phyloP scores from a whole-genome alignment of 2,888 invertebrate species.

The Rutpela maculata region DNA sequence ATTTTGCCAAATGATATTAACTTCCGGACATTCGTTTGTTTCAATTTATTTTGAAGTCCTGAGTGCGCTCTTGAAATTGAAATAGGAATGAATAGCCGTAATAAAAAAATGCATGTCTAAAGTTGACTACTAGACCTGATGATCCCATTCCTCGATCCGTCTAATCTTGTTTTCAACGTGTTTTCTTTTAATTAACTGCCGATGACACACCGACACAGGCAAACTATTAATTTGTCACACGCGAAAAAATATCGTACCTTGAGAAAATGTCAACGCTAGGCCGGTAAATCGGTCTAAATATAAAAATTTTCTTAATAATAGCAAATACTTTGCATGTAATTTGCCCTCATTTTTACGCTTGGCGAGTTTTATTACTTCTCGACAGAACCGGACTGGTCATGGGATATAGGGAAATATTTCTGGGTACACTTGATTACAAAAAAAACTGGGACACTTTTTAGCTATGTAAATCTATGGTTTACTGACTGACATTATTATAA shows the following conservation, averaged over 20 bases:
- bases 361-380: not conserved
- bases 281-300: not conserved
- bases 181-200: no score
- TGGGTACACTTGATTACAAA: no score
- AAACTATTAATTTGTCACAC: not conserved
- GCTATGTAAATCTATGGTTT: no score
- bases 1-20: no score
- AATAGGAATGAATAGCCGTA: not conserved
- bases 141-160: no score
- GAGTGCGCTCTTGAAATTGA: not conserved
- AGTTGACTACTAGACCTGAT: no score
- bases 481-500: no score
- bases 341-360: not conserved
- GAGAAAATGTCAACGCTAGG: constrained; percentile 3
- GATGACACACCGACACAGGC: not conserved
- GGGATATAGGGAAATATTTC: not conserved
- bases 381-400: not conserved
- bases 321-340: not conserved
- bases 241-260: constrained; percentile 6
- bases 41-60: no score
- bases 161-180: no score
- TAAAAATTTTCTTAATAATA: not conserved
- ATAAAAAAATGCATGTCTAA: not conserved
- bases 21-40: no score
- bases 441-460: no score